Evolutionary conservation across 2,113 vertebrate species (phyloP).

Genomic region (Alligator sinensis): DNA sequence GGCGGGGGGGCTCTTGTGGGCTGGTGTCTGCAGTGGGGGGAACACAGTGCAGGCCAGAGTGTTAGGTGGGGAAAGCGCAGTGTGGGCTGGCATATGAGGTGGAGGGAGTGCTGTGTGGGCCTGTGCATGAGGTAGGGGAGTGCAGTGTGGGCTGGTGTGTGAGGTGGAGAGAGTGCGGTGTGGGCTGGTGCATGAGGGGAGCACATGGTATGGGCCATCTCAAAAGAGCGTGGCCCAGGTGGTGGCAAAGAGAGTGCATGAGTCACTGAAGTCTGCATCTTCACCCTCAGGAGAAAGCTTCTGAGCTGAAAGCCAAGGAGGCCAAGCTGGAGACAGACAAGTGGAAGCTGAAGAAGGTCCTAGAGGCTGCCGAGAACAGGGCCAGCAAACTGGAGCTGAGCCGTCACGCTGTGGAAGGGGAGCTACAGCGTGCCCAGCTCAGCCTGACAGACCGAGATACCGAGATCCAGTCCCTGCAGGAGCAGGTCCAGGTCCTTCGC

Average conservation of each 20-base stretch:
- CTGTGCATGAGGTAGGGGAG: no score
- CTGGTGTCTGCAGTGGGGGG: no score
- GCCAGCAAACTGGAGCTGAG: slow-evolving; percentile 75
- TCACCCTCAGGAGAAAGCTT: slow-evolving; percentile 74
- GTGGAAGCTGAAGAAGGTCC: slow-evolving; percentile 74
- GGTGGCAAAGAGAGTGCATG: background rate
- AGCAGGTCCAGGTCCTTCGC: slow-evolving; percentile 71
- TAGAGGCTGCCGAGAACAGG: slow-evolving; percentile 76
- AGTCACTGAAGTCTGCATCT: background rate
- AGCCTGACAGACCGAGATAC: slow-evolving; percentile 74
- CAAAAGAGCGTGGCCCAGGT: no score
- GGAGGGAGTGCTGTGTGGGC: no score
- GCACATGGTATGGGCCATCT: no score
- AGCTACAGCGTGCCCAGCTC: slow-evolving; percentile 78
- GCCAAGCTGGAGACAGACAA: slow-evolving; percentile 68
- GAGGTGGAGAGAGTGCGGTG: accelerated
- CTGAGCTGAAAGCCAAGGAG: slow-evolving; percentile 58
- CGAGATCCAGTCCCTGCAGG: slow-evolving; percentile 72
- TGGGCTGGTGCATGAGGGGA: no score
- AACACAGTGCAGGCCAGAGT: no score
- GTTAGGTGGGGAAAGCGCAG: no score
- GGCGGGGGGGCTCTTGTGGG: no score
- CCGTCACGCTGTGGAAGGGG: slow-evolving; percentile 76
- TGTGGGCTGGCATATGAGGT: no score
- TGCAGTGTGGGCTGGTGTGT: no score